Evolutionary conservation across 1,140 invertebrate species (phyloP), one percentile per base, ranked within the genome.

Genomic region (Drosophila pandora): DNA sequence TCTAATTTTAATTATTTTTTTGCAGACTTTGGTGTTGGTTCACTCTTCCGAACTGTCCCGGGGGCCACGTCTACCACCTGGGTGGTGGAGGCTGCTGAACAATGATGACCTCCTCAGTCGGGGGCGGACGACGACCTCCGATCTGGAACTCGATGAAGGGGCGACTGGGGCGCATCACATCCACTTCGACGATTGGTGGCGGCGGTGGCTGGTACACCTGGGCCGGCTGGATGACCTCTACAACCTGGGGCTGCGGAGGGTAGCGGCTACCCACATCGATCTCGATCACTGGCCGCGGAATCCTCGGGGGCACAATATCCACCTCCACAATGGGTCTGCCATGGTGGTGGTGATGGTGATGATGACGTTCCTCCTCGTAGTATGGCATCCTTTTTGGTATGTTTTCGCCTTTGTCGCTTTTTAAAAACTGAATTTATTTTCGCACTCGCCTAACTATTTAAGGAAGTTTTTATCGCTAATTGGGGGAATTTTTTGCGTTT

Each of bases 321-420:
- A 88, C 84, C 63, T 88, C 84, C 17, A 88, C 80, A 54, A 88
- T 90, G 41, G 84, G 84, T 17, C 79, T 54, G 13, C 85, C 79
- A 9, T 52, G 43, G 30, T 80, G 68, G 23, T 88, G 79, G 39
- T 81, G 79, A 12, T 87, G 82, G 17, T 88, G 83, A 25, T 87
- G 84, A 21, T 77, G 79, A 30, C 79, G 76, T 30, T 80, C 83
- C 17, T 89, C 84, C 53, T 88, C 79, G 79, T 84, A 84, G 72
- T 90, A 80, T 0, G 82, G 71, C 80, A 79, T 69, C 41, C 50
- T 69, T 4, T n/a, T 13, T 10, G 17, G 30, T 64, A 32, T 17
- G 30, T 72, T n/a, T 30, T 55, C 72, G 41, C 49, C 45, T 76
- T 55, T 45, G 73, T 28, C 52, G 30, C 47, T 61, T 37, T 8